Conservation (phyloP, 2,888 invertebrate species). For the Opisthograptis luteolata region DNA sequence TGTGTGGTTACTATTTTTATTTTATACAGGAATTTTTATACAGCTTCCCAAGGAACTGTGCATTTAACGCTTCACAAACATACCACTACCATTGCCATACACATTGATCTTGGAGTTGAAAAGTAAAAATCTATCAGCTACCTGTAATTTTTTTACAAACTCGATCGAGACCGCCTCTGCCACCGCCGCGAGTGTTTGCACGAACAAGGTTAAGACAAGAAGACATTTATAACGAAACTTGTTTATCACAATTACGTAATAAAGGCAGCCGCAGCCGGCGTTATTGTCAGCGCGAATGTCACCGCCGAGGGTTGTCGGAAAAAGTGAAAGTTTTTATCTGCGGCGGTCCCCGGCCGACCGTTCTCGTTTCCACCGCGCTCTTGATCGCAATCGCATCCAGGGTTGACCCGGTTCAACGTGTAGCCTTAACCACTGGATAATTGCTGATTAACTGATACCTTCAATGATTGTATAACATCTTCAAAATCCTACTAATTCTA, state of each 20-base stretch:
- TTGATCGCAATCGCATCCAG: constrained; percentile 71
- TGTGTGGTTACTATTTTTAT: no score
- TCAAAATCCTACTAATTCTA: no score
- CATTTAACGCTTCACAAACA: no score
- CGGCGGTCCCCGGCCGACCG: constrained; percentile 68
- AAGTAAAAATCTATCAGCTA: no score
- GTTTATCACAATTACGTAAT: constrained; percentile 71
- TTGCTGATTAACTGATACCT: constrained; percentile 53
- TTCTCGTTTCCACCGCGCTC: constrained; percentile 74
- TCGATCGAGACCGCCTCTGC: no score
- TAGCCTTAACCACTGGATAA: constrained; percentile 51
- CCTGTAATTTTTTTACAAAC: no score
- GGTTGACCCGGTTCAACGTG: constrained; percentile 50
- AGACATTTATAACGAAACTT: constrained; percentile 57
- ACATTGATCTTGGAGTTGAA: no score
- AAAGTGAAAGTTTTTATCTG: constrained; percentile 83
- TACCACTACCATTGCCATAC: no score
- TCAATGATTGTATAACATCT: not conserved
- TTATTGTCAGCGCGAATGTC: constrained; percentile 71
- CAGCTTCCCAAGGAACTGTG: no score
- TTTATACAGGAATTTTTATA: no score
- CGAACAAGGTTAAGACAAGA: constrained; percentile 23
- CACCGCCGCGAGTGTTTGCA: no score
- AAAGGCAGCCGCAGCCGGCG: constrained; percentile 67
- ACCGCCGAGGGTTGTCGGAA: constrained; percentile 72